Evolutionary conservation across 1,140 invertebrate genomes (phyloP), one percentile per base, ranked within the genome.

Genomic region (Scylla paramamosain): DNA sequence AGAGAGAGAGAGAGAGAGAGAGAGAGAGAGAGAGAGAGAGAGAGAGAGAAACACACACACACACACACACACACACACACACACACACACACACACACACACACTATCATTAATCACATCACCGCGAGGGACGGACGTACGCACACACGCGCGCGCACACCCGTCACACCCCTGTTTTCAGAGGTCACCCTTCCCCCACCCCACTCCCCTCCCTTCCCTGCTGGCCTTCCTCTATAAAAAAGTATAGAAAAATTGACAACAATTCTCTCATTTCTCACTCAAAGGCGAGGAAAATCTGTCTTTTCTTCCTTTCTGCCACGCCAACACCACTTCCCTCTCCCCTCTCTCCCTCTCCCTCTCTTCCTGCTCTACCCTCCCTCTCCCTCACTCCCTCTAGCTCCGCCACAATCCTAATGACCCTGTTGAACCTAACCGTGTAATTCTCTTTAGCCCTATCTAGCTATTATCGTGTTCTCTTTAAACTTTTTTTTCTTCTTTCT

Each of bases 191-290:
- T 59, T 20, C 52, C 52, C 39, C 39, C 39, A 39, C 39, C 1
- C 39, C 52, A 59, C 10, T 12, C 52, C 52, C 52, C 20, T 20
- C 52, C 52, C 20, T 20, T 20, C 39, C 39, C 39, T 39, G 39
- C 39, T 39, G 39, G 39, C 39, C 16, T 77, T 77, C 67, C 16
- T 20, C 25, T 77, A 25, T n/a, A 77, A 77, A 77, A 77, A 77
- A 77, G 67, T 77, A 77, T 77, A 77, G 12, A 77, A 77, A 77
- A 77, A 77, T 77, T 77, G 67, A 77, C 25, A 77, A 77, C 67
- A 77, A 77, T 77, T 77, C 67, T 77, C 67, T 77, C 67, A 77
- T 77, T 77, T 77, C 67, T 77, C 67, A 77, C 67, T 77, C 67
- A 77, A 77, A 77, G 67, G 67, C 67, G 67, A 77, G 67, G 67